These are phyloP conservation scores for Lampropteryx suffumata DNA, from an alignment of 2,888 invertebrate species.

Conservation along the genomic window DNA sequence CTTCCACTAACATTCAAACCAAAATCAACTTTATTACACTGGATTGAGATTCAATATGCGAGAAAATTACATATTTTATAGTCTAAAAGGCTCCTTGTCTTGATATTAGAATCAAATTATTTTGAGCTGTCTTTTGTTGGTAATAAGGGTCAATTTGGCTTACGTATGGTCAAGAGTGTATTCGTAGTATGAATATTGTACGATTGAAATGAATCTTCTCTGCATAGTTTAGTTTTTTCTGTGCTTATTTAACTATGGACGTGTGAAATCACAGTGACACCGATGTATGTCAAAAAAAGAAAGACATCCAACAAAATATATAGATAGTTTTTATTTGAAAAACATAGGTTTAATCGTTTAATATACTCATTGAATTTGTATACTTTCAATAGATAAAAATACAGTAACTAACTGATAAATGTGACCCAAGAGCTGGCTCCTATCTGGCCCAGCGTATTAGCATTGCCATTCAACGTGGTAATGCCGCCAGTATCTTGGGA, in stretches of 20 bases:
- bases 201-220: too few relatives aligned
- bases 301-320: constrained; percentile 37
- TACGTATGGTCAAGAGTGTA: too few relatives aligned
- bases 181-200: too few relatives aligned
- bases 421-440: too few relatives aligned
- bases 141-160: neutral
- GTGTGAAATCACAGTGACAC: constrained; percentile 75
- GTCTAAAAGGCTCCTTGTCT: too few relatives aligned
- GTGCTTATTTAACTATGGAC: constrained; percentile 32
- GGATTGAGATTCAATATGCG: neutral
- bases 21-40: neutral
- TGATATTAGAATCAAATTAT: neutral
- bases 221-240: neutral
- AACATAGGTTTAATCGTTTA: constrained; percentile 3
- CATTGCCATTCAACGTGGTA: too few relatives aligned
- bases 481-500: too few relatives aligned
- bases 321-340: neutral
- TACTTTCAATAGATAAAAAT: too few relatives aligned
- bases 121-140: neutral
- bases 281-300: constrained; percentile 54
- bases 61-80: too few relatives aligned
- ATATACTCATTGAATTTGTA: neutral
- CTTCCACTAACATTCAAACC: too few relatives aligned
- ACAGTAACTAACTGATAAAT: too few relatives aligned
- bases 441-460: too few relatives aligned